phyloP scores from a whole-genome alignment of 2,888 invertebrate species.

The Habrosyne pyritoides region DNA sequence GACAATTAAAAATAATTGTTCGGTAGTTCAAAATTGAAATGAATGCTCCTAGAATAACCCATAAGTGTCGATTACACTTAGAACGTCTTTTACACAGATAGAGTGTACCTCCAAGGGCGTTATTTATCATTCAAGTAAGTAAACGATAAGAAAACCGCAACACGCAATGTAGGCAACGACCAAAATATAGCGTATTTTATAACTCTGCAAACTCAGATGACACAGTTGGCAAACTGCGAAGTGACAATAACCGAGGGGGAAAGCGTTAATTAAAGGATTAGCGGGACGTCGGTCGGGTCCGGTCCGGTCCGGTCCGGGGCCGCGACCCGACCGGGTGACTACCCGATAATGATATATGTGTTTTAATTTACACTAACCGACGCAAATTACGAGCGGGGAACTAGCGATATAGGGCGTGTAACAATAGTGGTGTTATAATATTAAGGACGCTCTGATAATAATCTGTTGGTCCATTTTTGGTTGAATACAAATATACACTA shows the following conservation, averaged over 20 bases:
- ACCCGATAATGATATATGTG: slow-evolving; percentile 34
- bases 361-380: slow-evolving; percentile 32
- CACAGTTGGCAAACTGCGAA: slow-evolving; percentile 10
- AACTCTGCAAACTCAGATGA: not conserved
- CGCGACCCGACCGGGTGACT: slow-evolving; percentile 14
- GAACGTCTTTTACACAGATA: too few relatives aligned
- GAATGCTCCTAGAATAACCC: too few relatives aligned
- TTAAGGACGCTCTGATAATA: too few relatives aligned
- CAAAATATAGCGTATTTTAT: not conserved
- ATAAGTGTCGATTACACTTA: too few relatives aligned
- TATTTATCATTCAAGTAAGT: too few relatives aligned
- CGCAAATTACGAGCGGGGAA: not conserved
- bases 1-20: too few relatives aligned
- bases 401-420: not conserved
- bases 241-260: slow-evolving; percentile 13
- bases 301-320: slow-evolving; percentile 10
- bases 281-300: slow-evolving; percentile 8
- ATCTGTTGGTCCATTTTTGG: too few relatives aligned
- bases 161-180: not conserved
- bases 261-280: slow-evolving; percentile 13
- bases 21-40: too few relatives aligned
- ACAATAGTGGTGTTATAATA: not conserved
- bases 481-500: too few relatives aligned
- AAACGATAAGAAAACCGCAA: too few relatives aligned
- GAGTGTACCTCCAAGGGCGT: too few relatives aligned